Evolutionary conservation across 92 coral and sea anemone genomes (phyloP).

Genomic region (Muricea muricata): DNA sequence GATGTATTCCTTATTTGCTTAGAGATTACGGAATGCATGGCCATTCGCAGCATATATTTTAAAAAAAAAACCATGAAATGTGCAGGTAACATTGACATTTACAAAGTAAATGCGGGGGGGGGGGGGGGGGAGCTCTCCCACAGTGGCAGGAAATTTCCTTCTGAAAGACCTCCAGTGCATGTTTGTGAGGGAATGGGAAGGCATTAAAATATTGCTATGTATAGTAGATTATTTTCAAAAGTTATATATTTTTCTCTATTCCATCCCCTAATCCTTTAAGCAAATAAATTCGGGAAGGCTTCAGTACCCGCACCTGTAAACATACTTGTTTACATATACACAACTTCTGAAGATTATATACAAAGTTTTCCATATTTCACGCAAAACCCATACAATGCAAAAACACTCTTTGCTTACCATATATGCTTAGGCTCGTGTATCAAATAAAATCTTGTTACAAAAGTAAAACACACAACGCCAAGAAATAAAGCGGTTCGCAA

Average conservation of each 20-base stretch:
- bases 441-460: conserved; percentile 80
- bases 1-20: too few relatives aligned
- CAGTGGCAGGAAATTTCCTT: too few relatives aligned
- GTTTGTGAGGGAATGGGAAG: too few relatives aligned
- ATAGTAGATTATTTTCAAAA: too few relatives aligned
- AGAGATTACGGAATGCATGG: not conserved
- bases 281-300: too few relatives aligned
- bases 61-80: not conserved
- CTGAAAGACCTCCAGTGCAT: too few relatives aligned
- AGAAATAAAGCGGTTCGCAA: conserved; percentile 54
- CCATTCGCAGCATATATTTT: not conserved
- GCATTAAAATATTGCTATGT: too few relatives aligned
- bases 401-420: conserved; percentile 71
- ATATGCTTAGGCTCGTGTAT: conserved; percentile 84
- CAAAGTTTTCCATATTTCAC: not conserved
- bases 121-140: too few relatives aligned
- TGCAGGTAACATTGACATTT: not conserved
- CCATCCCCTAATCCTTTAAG: too few relatives aligned
- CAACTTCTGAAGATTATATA: not conserved
- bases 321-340: not conserved
- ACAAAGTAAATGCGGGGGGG: not conserved
- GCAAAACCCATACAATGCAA: not conserved
- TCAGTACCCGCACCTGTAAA: too few relatives aligned
- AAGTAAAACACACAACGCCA: conserved; percentile 67
- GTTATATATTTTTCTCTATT: too few relatives aligned